These are phyloP conservation scores for Diaphora mendica DNA, from an alignment of 2,888 invertebrate species.

Conservation along the genomic window DNA sequence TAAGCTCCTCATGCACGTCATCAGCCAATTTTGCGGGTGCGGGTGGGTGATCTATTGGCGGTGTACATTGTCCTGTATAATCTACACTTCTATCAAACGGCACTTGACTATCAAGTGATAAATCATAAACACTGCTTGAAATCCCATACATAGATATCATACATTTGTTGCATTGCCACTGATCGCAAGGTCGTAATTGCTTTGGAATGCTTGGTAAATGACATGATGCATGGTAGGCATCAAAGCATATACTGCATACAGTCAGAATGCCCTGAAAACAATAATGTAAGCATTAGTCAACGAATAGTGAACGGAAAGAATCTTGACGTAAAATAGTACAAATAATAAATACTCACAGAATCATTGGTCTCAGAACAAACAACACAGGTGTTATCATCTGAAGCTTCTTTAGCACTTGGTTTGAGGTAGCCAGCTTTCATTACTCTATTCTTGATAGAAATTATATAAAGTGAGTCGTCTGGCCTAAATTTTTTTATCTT, in stretches of 20 bases:
- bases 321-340: not conserved
- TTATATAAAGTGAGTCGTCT: conserved; percentile 87
- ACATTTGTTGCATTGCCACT: conserved; percentile 92
- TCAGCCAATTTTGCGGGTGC: conserved; percentile 75
- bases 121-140: conserved; percentile 62
- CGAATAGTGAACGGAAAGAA: too few species aligned
- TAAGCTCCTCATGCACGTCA: conserved; percentile 82
- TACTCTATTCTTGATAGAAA: conserved; percentile 84
- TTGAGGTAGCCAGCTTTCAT: conserved; percentile 65
- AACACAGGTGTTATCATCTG: conserved; percentile 94
- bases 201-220: conserved; percentile 90
- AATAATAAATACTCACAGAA: conserved; percentile 85
- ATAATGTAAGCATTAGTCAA: not conserved
- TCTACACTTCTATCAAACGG: conserved; percentile 56
- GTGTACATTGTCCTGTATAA: conserved; percentile 62
- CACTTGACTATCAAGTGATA: conserved; percentile 64
- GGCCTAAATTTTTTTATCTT: conserved; percentile 90
- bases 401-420: conserved; percentile 70
- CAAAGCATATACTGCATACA: conserved; percentile 94
- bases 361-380: conserved; percentile 92
- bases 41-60: conserved; percentile 75
- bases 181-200: conserved; percentile 85
- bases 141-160: conserved; percentile 64
- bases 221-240: conserved; percentile 93
- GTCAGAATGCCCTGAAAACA: conserved; percentile 88